A percentile compares a stretch with the other conserved stretches of the same genome.
Evolutionary conservation across 1,140 invertebrate species (phyloP).

Genomic region (Drosophila takahashii): DNA sequence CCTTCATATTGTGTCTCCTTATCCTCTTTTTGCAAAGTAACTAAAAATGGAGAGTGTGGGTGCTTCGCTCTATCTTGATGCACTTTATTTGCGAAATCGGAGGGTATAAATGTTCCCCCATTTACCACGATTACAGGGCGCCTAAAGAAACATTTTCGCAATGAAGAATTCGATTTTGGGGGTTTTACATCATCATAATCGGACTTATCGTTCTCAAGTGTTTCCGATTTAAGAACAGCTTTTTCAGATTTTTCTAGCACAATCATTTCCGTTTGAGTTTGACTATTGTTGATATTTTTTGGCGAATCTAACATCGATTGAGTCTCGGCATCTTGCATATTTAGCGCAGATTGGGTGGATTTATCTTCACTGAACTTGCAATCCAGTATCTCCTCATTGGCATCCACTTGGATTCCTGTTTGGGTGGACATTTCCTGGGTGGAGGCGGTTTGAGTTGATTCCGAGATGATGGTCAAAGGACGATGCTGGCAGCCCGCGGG

Average conservation of each 20-base stretch:
- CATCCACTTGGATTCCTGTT: background rate
- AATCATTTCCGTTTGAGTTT: background rate
- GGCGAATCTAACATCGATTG: background rate
- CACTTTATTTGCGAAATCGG: background rate
- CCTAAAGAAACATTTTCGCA: slow-evolving; percentile 8
- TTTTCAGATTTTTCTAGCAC: background rate
- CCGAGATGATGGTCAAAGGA: background rate
- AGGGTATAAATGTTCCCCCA: background rate
- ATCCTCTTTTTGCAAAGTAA: background rate
- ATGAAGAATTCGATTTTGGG: background rate
- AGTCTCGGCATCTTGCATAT: background rate
- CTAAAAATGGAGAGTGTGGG: background rate
- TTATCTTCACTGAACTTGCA: too few species aligned
- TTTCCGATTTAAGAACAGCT: background rate
- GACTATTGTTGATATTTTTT: too few species aligned
- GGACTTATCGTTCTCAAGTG: too few species aligned
- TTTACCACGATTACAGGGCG: slow-evolving; percentile 19
- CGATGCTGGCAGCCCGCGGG: background rate
- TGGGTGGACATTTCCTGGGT: slow-evolving; percentile 4
- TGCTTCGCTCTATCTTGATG: background rate
- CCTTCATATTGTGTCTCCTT: slow-evolving; percentile 9
- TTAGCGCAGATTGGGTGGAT: background rate
- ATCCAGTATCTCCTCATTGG: background rate
- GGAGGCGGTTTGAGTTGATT: background rate
- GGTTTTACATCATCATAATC: background rate